These are phyloP conservation scores for Drepana arcuata DNA, from an alignment of 1,140 invertebrate genomes.

Conservation along the genomic window DNA sequence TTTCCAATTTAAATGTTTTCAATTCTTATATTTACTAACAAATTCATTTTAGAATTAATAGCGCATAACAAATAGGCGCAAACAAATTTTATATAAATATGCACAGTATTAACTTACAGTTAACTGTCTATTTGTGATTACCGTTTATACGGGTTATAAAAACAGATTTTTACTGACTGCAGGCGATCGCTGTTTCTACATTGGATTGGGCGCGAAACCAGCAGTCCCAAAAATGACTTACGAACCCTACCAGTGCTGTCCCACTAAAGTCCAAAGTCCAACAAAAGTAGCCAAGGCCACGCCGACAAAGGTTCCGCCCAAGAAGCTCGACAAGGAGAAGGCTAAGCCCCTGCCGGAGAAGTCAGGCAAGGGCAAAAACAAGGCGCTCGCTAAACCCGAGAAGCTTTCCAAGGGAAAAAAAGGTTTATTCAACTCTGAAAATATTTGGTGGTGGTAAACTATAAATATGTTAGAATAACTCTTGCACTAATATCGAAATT, in stretches of 20 bases:
- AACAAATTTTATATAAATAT: too few relatives aligned
- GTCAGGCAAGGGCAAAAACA: conserved; percentile 58
- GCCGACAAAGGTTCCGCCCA: conserved; percentile 64
- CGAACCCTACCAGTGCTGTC: conserved; percentile 92
- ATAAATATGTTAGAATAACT: conserved; percentile 35
- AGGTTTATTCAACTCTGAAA: conserved; percentile 86
- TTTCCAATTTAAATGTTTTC: conserved; percentile 61
- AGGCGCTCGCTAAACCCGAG: conserved; percentile 68
- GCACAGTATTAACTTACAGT: conserved; percentile 62
- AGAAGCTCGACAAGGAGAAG: conserved; percentile 58
- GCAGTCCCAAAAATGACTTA: conserved; percentile 83
- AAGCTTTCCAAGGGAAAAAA: conserved; percentile 79
- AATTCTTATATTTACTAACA: conserved; percentile 64
- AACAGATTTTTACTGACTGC: conserved; percentile 74
- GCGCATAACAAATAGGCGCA: conserved; percentile 44
- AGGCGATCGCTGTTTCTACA: conserved; percentile 96
- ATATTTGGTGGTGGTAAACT: conserved; percentile 77
- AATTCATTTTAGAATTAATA: conserved; percentile 55
- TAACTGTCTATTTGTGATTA: conserved; percentile 49
- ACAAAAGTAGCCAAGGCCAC: conserved; percentile 81
- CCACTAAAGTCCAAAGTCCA: conserved; percentile 81
- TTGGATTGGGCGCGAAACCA: conserved; percentile 90
- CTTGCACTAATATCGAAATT: conserved; percentile 43
- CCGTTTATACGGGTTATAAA: conserved; percentile 57
- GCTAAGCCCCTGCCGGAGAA: conserved; percentile 44